Conservation (phyloP, 1,140 invertebrate species). For the Sweltsa coloradensis region DNA sequence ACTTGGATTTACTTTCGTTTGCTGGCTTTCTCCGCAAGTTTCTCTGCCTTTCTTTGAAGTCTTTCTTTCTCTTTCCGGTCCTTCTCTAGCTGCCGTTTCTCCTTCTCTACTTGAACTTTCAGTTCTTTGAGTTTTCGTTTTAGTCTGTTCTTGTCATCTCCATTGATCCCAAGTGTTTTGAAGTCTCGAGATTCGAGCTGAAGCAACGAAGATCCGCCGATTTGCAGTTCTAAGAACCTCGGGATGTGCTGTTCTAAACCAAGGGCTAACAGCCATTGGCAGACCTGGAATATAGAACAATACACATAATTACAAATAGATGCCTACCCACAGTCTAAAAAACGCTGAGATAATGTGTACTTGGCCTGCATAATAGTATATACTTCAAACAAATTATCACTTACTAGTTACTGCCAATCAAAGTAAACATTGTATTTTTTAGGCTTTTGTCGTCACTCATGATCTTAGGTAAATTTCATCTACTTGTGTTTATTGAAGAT, state of each 20-base stretch:
- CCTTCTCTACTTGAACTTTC: constrained; percentile 59
- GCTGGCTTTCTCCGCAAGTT: constrained; percentile 51
- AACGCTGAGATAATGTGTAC: no score
- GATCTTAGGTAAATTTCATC: no score
- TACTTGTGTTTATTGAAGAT: no score
- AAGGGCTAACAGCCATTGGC: constrained; percentile 72
- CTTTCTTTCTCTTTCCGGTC: constrained; percentile 67
- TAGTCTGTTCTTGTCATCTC: constrained; percentile 67
- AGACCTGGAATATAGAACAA: constrained; percentile 46
- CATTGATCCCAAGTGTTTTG: constrained; percentile 68
- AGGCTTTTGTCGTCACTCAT: no score
- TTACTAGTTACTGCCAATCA: no score
- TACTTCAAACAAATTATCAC: no score
- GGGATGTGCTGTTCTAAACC: constrained; percentile 73
- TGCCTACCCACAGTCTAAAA: no score
- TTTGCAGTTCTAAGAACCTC: constrained; percentile 69
- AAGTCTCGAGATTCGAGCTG: constrained; percentile 76
- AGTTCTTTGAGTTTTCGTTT: constrained; percentile 85
- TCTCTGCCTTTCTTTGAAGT: constrained; percentile 65
- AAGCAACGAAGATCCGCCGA: constrained; percentile 70
- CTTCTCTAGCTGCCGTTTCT: constrained; percentile 55
- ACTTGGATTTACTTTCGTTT: constrained; percentile 24
- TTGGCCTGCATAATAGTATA: no score
- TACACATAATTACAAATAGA: no score
- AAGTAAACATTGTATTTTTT: no score